Evolutionary conservation across 2,113 vertebrate genomes (phyloP).

Genomic region (Parus major): DNA sequence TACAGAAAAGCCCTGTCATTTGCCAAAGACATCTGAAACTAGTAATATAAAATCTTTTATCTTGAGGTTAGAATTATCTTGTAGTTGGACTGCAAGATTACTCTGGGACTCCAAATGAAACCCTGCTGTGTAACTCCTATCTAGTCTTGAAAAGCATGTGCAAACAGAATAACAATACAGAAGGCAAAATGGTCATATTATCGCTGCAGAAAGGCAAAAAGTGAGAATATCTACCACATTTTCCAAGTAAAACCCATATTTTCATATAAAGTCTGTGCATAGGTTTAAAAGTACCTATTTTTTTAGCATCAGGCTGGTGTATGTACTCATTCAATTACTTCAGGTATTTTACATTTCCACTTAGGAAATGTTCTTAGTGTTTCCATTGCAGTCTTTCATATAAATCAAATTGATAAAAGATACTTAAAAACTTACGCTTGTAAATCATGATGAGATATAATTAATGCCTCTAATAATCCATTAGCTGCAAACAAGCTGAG

Average conservation of each 20-base stretch:
- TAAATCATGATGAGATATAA: neutral
- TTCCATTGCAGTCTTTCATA: neutral
- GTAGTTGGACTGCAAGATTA: neutral
- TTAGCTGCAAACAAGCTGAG: neutral
- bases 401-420: neutral
- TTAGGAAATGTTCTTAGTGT: neutral
- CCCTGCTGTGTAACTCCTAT: neutral
- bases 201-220: neutral
- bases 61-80: neutral
- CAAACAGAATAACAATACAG: neutral
- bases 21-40: neutral
- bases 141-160: neutral
- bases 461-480: neutral
- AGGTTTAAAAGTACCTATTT: neutral
- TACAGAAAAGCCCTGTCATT: neutral
- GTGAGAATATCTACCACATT: neutral
- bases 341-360: neutral
- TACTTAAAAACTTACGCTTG: neutral
- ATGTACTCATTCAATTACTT: neutral
- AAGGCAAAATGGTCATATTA: neutral
- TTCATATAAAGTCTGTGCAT: neutral
- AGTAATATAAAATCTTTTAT: neutral
- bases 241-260: neutral
- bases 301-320: neutral
- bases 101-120: neutral